phyloP scores from a whole-genome alignment of 2,113 vertebrate species.

The Percina caprodes region DNA sequence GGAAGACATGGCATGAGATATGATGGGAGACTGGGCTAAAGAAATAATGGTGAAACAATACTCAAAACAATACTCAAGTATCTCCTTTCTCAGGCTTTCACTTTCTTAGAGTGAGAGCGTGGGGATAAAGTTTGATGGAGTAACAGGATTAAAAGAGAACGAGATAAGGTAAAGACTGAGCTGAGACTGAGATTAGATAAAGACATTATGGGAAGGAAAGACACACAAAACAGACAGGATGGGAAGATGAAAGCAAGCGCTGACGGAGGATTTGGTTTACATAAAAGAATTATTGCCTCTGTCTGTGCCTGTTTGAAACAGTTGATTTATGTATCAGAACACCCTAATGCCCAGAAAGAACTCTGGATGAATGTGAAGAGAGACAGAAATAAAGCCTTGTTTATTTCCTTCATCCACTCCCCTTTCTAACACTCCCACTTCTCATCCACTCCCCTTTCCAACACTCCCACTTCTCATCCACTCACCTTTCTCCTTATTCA shows the following conservation, averaged over 20 bases:
- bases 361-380: neutral
- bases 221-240: neutral
- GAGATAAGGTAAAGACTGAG: conserved; percentile 24
- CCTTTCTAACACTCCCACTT: conserved; percentile 35
- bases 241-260: neutral
- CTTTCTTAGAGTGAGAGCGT: neutral
- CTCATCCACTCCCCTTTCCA: conserved; percentile 47
- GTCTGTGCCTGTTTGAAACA: conserved; percentile 4
- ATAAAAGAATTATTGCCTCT: neutral
- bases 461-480: conserved; percentile 51
- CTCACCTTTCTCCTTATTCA: conserved; percentile 37
- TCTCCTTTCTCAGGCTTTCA: conserved; percentile 1
- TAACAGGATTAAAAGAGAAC: conserved; percentile 23
- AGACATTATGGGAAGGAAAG: conserved; percentile 7
- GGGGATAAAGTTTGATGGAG: conserved; percentile 35
- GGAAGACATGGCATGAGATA: conserved; percentile 4
- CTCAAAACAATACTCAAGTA: neutral
- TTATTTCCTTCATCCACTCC: conserved; percentile 20
- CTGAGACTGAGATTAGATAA: conserved; percentile 52
- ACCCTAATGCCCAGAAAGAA: neutral
- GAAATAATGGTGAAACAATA: neutral
- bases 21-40: neutral
- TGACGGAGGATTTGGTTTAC: neutral
- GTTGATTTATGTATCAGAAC: neutral
- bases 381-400: conserved; percentile 19